Evolutionary conservation across 2,888 invertebrate genomes (phyloP), one percentile per base, ranked within the genome.

Genomic region (Tenthredo amoena): DNA sequence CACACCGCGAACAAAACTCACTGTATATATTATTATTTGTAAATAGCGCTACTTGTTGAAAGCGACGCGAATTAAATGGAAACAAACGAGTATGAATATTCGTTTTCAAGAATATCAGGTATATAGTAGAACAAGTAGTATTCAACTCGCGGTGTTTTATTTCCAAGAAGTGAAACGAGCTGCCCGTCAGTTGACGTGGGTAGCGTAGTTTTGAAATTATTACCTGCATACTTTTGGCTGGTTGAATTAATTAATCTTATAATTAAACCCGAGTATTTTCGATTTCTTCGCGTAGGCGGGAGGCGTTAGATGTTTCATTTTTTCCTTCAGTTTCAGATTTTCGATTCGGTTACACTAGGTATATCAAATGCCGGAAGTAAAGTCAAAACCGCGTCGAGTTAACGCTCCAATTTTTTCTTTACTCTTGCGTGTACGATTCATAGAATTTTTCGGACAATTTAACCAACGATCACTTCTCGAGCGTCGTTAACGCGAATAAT

Each of bases 231-330:
- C 15, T 77, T 77, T 50, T 26, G 31, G 34, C 34, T 62, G 26
- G 37, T 81, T 81, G 18, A 81, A 81, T 81, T 81, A 81, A 81
- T 81, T 62, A 62, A 40, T n/a, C 40, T 81, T 81, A 47, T 62
- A 81, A 58, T 81, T 10, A 81, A 81, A 81, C 37, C 79, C 15
- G 55, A 55, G 43, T 43, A 18, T 55, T 47, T 77, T 31, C 7
- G 18, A 77, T 77, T 55, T 50, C 55, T 74, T 15, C 26, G 43
- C 43, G 74, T 26, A 34, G 68, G 68, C 68, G 34, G 40, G 40
- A 55, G 55, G 55, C 55, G 55, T 15, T 43, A 40, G 12, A 5
- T 21, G 5, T 21, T 47, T 43, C 12, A 21, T 74, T 55, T 18
- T 18, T 21, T 34, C 7, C 26, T 18, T 50, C 10, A 15, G 50